Evolutionary conservation across 2,797 vertebrate species (phyloP).

Genomic region (Peromyscus eremicus): DNA sequence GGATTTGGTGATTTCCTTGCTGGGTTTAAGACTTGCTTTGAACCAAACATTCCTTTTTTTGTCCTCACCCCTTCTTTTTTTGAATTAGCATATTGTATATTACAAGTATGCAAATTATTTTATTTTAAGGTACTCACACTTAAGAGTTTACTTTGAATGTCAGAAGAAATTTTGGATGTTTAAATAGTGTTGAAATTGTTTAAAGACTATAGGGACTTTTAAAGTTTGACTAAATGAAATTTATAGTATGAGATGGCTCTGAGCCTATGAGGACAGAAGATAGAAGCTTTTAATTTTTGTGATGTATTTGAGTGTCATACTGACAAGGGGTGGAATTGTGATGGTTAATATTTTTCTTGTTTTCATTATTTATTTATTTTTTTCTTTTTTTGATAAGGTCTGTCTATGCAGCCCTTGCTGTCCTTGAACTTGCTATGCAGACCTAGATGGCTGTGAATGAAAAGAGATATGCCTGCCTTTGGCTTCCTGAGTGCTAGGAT

Average conservation of each 20-base stretch:
- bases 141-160: background rate
- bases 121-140: background rate
- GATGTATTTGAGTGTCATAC: background rate
- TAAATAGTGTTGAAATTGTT: background rate
- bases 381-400: background rate
- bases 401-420: background rate
- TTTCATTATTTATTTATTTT: background rate
- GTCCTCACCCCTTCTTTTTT: background rate
- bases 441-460: background rate
- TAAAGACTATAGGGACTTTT: background rate
- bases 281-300: background rate
- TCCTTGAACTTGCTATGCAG: background rate
- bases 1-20: background rate
- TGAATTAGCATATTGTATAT: background rate
- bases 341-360: background rate
- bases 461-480: background rate
- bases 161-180: background rate
- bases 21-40: background rate
- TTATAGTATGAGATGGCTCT: background rate
- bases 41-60: background rate
- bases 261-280: background rate
- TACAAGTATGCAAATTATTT: background rate
- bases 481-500: background rate
- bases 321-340: background rate
- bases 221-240: background rate